Evolutionary conservation across 2,113 vertebrate genomes (phyloP).

Genomic region (Macrotis lagotis): DNA sequence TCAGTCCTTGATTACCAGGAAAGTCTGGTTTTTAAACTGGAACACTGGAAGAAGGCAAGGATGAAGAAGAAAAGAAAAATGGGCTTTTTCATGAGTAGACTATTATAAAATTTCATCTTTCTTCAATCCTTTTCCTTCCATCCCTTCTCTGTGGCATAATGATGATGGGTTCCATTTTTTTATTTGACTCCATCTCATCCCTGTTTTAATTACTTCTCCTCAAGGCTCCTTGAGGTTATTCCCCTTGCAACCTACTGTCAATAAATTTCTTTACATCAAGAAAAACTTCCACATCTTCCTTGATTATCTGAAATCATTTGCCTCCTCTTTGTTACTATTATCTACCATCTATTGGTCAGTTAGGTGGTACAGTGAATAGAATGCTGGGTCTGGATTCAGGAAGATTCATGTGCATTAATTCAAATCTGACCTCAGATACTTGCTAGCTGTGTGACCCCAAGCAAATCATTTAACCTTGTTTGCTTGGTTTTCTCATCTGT

Average conservation of each 20-base stretch:
- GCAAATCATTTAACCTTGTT: no score
- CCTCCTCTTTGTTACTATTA: not conserved
- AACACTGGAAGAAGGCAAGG: not conserved
- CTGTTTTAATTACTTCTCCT: not conserved
- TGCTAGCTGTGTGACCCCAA: no score
- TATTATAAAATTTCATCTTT: not conserved
- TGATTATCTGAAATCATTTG: not conserved
- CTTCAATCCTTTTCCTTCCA: not conserved
- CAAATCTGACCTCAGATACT: no score
- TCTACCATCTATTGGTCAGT: no score
- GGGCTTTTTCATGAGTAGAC: not conserved
- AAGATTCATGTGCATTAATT: no score
- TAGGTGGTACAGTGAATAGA: no score
- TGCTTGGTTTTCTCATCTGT: no score
- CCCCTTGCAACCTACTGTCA: no score
- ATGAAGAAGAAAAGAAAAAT: not conserved
- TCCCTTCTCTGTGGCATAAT: not conserved
- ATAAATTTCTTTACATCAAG: no score
- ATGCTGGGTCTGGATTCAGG: no score
- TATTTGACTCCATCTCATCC: constrained; percentile 10
- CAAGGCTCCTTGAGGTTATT: not conserved
- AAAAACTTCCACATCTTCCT: not conserved
- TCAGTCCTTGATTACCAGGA: not conserved
- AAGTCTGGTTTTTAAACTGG: not conserved
- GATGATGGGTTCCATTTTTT: not conserved